phyloP scores from a whole-genome alignment of 2,113 vertebrate species.

The Mus spicilegus region DNA sequence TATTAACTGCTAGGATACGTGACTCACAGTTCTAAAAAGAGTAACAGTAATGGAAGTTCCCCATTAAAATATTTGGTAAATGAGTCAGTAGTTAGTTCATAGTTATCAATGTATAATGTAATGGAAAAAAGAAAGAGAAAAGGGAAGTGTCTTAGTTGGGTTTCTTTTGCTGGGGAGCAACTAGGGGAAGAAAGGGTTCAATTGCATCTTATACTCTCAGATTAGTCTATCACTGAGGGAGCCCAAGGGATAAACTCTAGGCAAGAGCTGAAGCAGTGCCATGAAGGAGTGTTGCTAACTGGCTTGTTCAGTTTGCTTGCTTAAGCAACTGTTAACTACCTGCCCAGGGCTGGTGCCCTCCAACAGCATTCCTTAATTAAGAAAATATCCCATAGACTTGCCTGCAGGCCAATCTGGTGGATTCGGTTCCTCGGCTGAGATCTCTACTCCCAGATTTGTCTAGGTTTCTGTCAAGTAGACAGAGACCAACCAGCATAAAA shows the following conservation, averaged over 20 bases:
- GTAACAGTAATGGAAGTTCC: constrained; percentile 1
- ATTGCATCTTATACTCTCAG: neutral
- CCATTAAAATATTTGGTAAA: constrained; percentile 27
- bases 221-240: neutral
- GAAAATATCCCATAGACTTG: neutral
- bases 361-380: neutral
- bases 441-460: neutral
- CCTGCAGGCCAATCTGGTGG: neutral
- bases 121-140: neutral
- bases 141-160: neutral
- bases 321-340: neutral
- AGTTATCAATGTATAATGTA: constrained; percentile 9
- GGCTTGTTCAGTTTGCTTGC: neutral
- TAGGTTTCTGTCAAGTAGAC: neutral
- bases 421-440: neutral
- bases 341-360: neutral
- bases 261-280: neutral
- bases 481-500: neutral
- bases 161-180: neutral
- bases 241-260: neutral
- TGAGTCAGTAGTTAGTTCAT: neutral
- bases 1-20: neutral
- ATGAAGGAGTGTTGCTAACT: neutral
- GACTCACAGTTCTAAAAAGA: neutral
- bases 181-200: neutral